Conservation (phyloP, 1,140 invertebrate species). For the Pemphigus obesinymphae region DNA sequence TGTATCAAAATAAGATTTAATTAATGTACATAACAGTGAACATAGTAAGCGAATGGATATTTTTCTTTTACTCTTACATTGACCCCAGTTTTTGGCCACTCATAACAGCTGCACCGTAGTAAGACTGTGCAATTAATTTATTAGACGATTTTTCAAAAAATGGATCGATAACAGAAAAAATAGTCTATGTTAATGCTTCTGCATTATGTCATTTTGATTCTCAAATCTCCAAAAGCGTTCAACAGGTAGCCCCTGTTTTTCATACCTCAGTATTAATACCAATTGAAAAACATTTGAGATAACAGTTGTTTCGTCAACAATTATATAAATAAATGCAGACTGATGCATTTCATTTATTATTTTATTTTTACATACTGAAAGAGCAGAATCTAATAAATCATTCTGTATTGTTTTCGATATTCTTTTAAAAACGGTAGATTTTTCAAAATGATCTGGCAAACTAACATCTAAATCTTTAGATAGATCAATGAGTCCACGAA, state of each 20-base stretch:
- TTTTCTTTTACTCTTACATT: no score
- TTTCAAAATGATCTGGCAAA: constrained; percentile 48
- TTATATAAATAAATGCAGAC: constrained; percentile 46
- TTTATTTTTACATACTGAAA: constrained; percentile 46
- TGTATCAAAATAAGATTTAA: no score
- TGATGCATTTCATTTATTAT: constrained; percentile 48
- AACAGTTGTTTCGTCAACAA: no score
- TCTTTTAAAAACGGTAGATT: background rate
- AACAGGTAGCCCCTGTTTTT: constrained; percentile 47
- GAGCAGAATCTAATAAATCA: background rate
- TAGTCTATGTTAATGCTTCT: no score
- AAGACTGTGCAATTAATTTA: background rate
- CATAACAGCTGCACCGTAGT: constrained; percentile 41
- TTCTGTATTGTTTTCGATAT: no score
- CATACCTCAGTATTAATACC: no score
- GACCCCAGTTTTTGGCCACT: constrained; percentile 46
- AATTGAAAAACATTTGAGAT: no score
- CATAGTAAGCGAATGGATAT: no score
- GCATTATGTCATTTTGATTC: constrained; percentile 46
- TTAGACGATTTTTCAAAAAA: no score
- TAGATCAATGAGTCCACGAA: constrained; percentile 40
- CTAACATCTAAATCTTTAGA: constrained; percentile 47
- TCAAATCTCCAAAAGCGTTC: constrained; percentile 49
- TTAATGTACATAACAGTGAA: no score
- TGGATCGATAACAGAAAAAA: no score